Conservation (phyloP, 2,888 invertebrate genomes). For the Omphaloscelis lunosa region DNA sequence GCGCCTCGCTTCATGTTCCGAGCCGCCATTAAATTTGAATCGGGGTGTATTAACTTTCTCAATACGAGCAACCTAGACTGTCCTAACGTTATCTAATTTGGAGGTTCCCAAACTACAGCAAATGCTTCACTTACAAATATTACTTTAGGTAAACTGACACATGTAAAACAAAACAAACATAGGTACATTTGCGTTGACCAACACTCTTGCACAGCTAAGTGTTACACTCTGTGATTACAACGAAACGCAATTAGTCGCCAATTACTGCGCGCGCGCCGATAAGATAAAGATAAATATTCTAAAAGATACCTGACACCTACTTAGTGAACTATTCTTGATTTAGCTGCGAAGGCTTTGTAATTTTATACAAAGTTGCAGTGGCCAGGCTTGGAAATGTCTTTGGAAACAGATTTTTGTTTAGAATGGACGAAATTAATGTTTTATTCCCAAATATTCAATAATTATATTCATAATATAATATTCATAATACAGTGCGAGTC, state of each 20-base stretch:
- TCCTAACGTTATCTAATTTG: not conserved
- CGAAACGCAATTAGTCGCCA: slow-evolving; percentile 88
- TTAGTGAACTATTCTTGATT: slow-evolving; percentile 66
- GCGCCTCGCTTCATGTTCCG: too few relatives aligned
- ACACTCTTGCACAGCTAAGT: slow-evolving; percentile 69
- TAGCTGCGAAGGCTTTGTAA: slow-evolving; percentile 28
- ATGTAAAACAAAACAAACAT: slow-evolving; percentile 66
- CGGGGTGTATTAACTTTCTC: too few relatives aligned
- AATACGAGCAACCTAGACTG: too few relatives aligned
- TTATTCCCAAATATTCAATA: not conserved
- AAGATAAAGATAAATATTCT: slow-evolving; percentile 84
- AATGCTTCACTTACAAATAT: not conserved
- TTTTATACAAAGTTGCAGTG: slow-evolving; percentile 38
- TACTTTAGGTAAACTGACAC: slow-evolving; percentile 52
- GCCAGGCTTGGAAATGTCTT: slow-evolving; percentile 2
- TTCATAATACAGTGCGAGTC: too few relatives aligned
- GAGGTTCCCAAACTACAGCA: not conserved
- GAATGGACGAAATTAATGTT: too few relatives aligned
- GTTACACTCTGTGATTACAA: slow-evolving; percentile 83
- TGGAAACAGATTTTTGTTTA: not conserved
- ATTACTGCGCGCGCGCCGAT: slow-evolving; percentile 80
- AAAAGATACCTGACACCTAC: slow-evolving; percentile 84
- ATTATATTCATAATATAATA: too few relatives aligned
- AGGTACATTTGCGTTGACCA: slow-evolving; percentile 61
- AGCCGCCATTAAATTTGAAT: too few relatives aligned